A percentile compares a stretch with the other conserved stretches of the same genome.
These are phyloP conservation scores for Stigmatopora nigra DNA, from an alignment of 2,113 vertebrate species.

Conservation along the genomic window DNA sequence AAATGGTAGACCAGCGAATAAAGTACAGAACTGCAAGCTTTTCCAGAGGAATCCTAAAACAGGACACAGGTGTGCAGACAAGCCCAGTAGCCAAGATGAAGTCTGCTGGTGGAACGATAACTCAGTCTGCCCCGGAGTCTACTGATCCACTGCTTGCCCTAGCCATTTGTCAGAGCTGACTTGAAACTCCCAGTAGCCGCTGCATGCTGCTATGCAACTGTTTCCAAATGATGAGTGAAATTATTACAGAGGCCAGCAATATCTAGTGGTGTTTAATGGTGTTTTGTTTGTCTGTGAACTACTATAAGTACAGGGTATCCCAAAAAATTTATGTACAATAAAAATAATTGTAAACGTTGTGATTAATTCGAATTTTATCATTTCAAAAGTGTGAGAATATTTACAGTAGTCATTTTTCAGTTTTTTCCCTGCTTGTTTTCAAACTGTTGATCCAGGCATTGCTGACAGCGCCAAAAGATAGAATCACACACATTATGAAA, in stretches of 20 bases:
- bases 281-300: slow-evolving; percentile 10
- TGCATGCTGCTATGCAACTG: slow-evolving; percentile 33
- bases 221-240: slow-evolving; percentile 50
- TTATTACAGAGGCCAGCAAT: slow-evolving; percentile 36
- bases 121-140: slow-evolving; percentile 53
- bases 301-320: slow-evolving; percentile 29
- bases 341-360: no score
- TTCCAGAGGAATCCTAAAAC: slow-evolving; percentile 21
- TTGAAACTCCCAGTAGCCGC: slow-evolving; percentile 53
- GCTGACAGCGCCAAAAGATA: no score
- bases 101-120: slow-evolving; percentile 60
- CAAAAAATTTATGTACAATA: no score
- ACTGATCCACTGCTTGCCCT: slow-evolving; percentile 56
- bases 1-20: slow-evolving; percentile 13
- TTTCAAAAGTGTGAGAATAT: no score
- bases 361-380: no score
- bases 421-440: no score
- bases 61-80: slow-evolving; percentile 41
- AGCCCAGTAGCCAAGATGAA: slow-evolving; percentile 55
- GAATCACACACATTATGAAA: no score
- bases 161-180: slow-evolving; percentile 65
- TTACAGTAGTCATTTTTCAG: no score
- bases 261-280: slow-evolving; percentile 35
- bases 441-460: no score
- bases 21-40: slow-evolving; percentile 13